These are phyloP conservation scores for Enchytraeus crypticus DNA, from an alignment of 2,888 invertebrate genomes.

Conservation along the genomic window DNA sequence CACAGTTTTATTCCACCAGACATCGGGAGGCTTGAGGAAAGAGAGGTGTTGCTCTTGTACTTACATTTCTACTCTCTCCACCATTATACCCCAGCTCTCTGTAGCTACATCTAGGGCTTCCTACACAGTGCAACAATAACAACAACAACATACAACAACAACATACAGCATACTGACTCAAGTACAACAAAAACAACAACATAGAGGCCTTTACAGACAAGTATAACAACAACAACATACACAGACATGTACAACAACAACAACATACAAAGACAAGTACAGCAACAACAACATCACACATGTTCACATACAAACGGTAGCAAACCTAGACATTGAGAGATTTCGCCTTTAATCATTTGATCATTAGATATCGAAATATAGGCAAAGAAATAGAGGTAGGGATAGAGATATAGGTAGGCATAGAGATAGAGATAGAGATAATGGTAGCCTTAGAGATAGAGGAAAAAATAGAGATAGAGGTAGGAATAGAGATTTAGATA, in stretches of 20 bases:
- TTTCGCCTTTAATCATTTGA: background rate
- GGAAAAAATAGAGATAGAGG: background rate
- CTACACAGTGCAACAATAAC: background rate
- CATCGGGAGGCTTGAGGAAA: no score
- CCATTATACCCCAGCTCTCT: slow-evolving; percentile 18
- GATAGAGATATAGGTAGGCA: background rate
- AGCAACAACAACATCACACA: background rate
- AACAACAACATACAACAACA: background rate
- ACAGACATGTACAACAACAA: background rate
- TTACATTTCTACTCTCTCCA: slow-evolving; percentile 16
- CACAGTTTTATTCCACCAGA: no score
- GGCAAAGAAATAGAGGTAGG: background rate
- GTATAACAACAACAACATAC: background rate
- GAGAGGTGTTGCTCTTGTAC: no score
- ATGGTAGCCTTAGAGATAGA: background rate
- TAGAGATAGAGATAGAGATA: slow-evolving; percentile 1
- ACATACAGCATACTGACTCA: background rate
- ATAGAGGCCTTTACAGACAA: background rate
- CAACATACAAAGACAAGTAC: background rate
- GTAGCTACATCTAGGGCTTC: slow-evolving; percentile 12
- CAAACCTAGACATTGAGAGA: background rate
- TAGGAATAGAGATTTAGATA: no score
- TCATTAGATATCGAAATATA: background rate
- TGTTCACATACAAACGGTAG: background rate
- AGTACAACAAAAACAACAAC: background rate